Percentiles rank a stretch among this genome's conserved stretches.
phyloP scores from a whole-genome alignment of 2,797 vertebrate species.

The Phrynocephalus guinanensis region DNA sequence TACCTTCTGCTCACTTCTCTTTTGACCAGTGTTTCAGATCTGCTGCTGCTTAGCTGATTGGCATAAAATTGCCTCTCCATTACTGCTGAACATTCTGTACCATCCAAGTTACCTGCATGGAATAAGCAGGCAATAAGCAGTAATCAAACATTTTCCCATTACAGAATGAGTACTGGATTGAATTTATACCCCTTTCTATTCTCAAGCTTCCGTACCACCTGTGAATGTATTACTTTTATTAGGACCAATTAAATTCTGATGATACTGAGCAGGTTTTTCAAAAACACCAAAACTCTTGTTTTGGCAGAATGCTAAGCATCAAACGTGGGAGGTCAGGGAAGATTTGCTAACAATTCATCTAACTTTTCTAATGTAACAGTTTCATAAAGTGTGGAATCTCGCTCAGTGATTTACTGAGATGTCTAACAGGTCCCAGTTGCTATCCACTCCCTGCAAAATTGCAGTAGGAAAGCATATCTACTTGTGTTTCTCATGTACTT shows the following conservation, averaged over 20 bases:
- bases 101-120: neutral
- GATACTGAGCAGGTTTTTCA: neutral
- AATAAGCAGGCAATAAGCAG: neutral
- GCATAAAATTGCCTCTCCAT: neutral
- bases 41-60: neutral
- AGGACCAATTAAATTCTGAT: neutral
- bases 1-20: neutral
- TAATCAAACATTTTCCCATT: neutral
- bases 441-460: neutral
- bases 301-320: neutral
- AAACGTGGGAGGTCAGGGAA: neutral
- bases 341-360: neutral
- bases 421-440: neutral
- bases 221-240: neutral
- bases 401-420: neutral
- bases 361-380: neutral
- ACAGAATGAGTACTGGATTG: neutral
- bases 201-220: neutral
- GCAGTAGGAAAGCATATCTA: neutral
- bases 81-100: neutral
- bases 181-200: neutral
- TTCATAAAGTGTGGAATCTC: neutral
- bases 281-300: neutral
- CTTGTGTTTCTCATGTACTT: neutral
- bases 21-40: neutral